These are phyloP conservation scores for Apoda limacodes DNA, from an alignment of 2,888 invertebrate genomes.

Conservation along the genomic window DNA sequence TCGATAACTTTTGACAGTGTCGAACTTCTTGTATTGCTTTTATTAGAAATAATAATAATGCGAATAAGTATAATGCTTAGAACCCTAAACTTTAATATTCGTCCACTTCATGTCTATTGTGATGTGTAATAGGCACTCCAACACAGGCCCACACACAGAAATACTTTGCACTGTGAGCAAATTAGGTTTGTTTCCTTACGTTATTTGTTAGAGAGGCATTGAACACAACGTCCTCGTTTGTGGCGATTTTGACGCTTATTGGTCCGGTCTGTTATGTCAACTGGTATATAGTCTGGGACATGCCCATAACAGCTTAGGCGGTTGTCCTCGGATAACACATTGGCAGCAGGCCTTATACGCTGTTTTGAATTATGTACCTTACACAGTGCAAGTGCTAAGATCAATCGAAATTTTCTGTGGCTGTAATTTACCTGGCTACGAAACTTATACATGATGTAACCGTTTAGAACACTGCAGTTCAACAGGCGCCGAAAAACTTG, in stretches of 20 bases:
- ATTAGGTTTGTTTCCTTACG: not conserved
- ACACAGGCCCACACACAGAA: not conserved
- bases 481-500: conserved; percentile 8
- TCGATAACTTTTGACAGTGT: too few species aligned
- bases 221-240: not conserved
- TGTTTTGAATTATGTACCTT: not conserved
- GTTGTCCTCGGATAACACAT: not conserved
- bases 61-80: too few species aligned
- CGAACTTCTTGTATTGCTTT: too few species aligned
- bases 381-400: conserved; percentile 6
- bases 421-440: not conserved
- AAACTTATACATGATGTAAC: conserved; percentile 5
- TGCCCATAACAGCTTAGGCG: not conserved
- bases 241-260: too few species aligned
- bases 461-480: conserved; percentile 7
- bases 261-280: not conserved
- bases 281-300: not conserved
- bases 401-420: not conserved
- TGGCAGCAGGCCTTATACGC: too few species aligned
- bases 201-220: not conserved
- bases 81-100: too few species aligned
- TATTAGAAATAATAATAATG: too few species aligned
- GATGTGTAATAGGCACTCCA: not conserved
- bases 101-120: too few species aligned
- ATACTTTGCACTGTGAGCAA: not conserved